Conservation (phyloP, 2,888 invertebrate species). For the Calameuta pallipes region DNA sequence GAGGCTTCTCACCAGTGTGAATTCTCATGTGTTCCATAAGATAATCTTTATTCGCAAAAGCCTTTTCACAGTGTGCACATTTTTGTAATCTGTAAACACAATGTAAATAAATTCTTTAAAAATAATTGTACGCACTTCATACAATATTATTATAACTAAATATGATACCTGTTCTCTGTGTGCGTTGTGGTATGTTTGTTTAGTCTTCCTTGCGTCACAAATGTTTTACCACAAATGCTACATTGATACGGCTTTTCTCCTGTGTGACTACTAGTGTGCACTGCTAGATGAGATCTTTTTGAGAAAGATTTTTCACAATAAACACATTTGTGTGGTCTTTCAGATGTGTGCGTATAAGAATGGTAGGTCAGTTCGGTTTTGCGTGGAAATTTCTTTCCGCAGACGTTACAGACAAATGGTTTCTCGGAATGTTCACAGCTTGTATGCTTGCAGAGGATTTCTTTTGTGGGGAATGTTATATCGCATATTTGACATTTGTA, state of each 20-base stretch:
- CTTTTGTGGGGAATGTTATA: background rate
- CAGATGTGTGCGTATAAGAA: constrained; percentile 7
- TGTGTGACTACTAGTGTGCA: constrained; percentile 16
- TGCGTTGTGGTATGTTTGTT: constrained; percentile 16
- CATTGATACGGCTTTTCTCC: constrained; percentile 14
- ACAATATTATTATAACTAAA: background rate
- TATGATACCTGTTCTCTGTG: background rate
- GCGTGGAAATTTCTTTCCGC: constrained; percentile 13
- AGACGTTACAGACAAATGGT: constrained; percentile 8
- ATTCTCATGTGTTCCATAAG: constrained; percentile 12
- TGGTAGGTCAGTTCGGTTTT: constrained; percentile 15
- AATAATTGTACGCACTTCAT: background rate
- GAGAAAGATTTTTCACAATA: constrained; percentile 13
- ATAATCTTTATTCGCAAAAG: constrained; percentile 15
- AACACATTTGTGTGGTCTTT: constrained; percentile 13
- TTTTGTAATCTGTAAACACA: constrained; percentile 9
- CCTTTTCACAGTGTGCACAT: constrained; percentile 9
- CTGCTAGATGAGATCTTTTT: constrained; percentile 12
- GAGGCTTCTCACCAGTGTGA: constrained; percentile 14
- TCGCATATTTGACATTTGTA: constrained; percentile 10
- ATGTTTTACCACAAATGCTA: constrained; percentile 12
- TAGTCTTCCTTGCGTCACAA: constrained; percentile 11
- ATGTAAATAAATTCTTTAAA: background rate
- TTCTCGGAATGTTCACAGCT: constrained; percentile 10
- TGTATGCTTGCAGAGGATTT: constrained; percentile 6